Evolutionary conservation across 2,888 invertebrate genomes (phyloP), one percentile per base, ranked within the genome.

Genomic region (Poecilobothrus nobilitatus): DNA sequence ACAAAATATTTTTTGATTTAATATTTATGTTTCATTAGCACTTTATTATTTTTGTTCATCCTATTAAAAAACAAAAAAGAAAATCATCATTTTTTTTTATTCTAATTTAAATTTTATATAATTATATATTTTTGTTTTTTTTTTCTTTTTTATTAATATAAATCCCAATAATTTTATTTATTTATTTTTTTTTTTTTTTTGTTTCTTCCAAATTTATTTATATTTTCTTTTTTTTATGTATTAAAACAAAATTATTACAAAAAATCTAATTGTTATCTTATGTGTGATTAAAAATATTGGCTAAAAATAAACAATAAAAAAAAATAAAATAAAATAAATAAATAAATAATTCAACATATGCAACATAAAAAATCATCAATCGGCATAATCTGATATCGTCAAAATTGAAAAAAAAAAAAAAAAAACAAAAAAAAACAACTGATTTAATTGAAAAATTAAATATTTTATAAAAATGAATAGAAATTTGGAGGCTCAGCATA

Each of bases 401-500:
- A 41, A 41, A 41, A 41, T 12, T 41, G 15, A 2, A 37, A 37
- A 37, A 37, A 37, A 37, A 37, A 62, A 62, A 62, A 20, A 62
- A 62, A n/a, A 2, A 62, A 20, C 21, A 21, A 20, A 20, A 21
- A 21, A 62, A 20, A 20, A 22, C 63, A 9, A n/a, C 20, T 22
- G 8, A 63, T 21, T 62, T 62, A n/a, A n/a, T 20, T 62, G 9
- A 63, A 63, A 63, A 63, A 63, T 6, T 10, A 21, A 21, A 63
- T n/a, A 69, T 61, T 66, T 68, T 68, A 53, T 53, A n/a, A 18
- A 22, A 63, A 27, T 15, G 67, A 69, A 63, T 27, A 85, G 85
- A 80, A 82, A 83, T 76, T 80, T 84, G 74, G 83, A 84, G 76
- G 77, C 78, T 72, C 77, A 78, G 72, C 81, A 82, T 69, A 78